phyloP scores from a whole-genome alignment of 2,113 vertebrate genomes.

The Corydoras sp. region DNA sequence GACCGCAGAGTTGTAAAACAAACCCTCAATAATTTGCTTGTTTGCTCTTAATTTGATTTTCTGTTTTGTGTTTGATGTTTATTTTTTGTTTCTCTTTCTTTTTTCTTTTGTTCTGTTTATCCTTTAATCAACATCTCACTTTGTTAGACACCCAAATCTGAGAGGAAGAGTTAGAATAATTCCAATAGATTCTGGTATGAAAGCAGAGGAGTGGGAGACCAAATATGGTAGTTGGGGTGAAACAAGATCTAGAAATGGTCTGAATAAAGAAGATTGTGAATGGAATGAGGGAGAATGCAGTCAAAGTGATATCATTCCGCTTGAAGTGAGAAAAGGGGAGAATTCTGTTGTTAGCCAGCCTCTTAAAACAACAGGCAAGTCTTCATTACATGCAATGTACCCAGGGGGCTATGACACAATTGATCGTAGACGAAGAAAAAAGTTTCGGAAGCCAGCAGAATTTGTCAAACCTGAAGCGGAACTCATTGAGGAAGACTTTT shows the following conservation, averaged over 20 bases:
- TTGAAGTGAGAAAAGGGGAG: constrained; percentile 45
- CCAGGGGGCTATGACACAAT: constrained; percentile 80
- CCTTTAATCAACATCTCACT: constrained; percentile 39
- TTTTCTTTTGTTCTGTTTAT: constrained; percentile 38
- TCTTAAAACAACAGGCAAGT: constrained; percentile 47
- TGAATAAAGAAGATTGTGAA: constrained; percentile 62
- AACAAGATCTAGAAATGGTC: constrained; percentile 68
- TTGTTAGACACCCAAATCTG: constrained; percentile 69
- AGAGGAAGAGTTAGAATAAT: constrained; percentile 82
- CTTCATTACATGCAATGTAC: constrained; percentile 61
- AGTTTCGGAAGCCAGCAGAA: constrained; percentile 52
- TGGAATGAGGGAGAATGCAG: constrained; percentile 58
- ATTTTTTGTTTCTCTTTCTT: constrained; percentile 47
- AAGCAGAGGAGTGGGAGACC: constrained; percentile 74
- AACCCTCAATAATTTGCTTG: not conserved
- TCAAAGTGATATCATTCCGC: constrained; percentile 38
- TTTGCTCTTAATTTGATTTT: constrained; percentile 35
- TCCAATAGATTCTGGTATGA: constrained; percentile 75
- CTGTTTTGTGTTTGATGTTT: constrained; percentile 41
- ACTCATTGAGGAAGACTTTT: constrained; percentile 39
- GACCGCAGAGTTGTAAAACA: no score
- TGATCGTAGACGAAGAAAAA: constrained; percentile 77
- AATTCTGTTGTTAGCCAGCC: constrained; percentile 46
- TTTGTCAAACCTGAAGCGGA: constrained; percentile 36
- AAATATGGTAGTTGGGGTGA: constrained; percentile 69